phyloP scores from a whole-genome alignment of 2,113 vertebrate species.

The Catagonus wagneri region DNA sequence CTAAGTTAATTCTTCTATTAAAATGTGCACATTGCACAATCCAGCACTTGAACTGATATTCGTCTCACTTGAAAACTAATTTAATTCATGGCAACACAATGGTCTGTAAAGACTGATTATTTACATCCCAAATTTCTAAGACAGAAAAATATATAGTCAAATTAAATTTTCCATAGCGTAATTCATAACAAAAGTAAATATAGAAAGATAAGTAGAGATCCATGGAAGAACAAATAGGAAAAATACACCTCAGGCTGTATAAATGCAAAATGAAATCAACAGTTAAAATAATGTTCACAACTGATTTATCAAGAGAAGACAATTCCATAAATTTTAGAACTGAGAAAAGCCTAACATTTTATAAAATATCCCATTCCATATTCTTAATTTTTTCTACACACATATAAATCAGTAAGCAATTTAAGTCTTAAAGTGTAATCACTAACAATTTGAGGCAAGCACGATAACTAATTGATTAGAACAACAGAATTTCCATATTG shows the following conservation, averaged over 20 bases:
- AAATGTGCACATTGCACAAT: neutral
- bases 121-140: neutral
- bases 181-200: neutral
- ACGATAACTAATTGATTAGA: neutral
- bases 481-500: neutral
- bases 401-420: neutral
- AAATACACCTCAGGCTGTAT: neutral
- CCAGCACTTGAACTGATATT: neutral
- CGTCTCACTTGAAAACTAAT: constrained; percentile 54
- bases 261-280: neutral
- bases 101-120: constrained; percentile 9
- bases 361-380: neutral
- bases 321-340: neutral
- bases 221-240: neutral
- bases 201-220: neutral
- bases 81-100: neutral
- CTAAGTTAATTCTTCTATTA: constrained; percentile 39
- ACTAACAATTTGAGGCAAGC: neutral
- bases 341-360: neutral
- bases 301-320: neutral
- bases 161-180: constrained; percentile 22
- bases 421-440: neutral
- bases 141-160: constrained; percentile 1
- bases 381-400: neutral
- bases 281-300: constrained; percentile 5